These are phyloP conservation scores for Apeltes quadracus DNA, from an alignment of 2,113 vertebrate species.

Conservation along the genomic window DNA sequence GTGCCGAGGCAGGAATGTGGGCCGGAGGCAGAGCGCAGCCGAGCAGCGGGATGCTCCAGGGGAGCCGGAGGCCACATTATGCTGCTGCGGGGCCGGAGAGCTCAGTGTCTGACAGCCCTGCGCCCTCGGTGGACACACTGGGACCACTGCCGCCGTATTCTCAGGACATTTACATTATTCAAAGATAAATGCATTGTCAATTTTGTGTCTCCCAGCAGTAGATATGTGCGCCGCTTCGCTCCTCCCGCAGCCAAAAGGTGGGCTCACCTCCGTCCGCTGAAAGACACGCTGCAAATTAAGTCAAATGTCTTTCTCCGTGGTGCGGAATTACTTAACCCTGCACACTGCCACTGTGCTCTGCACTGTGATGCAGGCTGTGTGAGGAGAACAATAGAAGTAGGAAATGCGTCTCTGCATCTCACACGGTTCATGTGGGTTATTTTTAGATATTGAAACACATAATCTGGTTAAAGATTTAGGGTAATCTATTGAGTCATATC, in stretches of 20 bases:
- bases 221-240: constrained; percentile 82
- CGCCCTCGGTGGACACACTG: constrained; percentile 73
- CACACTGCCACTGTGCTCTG: constrained; percentile 52
- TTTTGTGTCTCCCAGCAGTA: constrained; percentile 84
- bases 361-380: constrained; percentile 55
- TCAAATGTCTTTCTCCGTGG: constrained; percentile 83
- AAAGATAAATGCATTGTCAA: constrained; percentile 90
- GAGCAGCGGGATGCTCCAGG: constrained; percentile 68
- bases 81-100: constrained; percentile 71
- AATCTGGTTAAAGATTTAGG: neutral
- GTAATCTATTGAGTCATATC: too few relatives aligned
- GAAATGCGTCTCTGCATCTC: constrained; percentile 16
- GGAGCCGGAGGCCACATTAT: constrained; percentile 75
- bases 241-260: constrained; percentile 83
- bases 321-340: constrained; percentile 83
- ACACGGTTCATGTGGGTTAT: neutral
- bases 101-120: constrained; percentile 74
- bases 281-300: constrained; percentile 85
- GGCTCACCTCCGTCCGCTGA: constrained; percentile 79
- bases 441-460: neutral
- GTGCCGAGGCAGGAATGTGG: constrained; percentile 68
- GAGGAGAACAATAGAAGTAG: constrained; percentile 53
- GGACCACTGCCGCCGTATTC: constrained; percentile 81
- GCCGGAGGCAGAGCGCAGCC: constrained; percentile 65
- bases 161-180: constrained; percentile 88